Base-by-base conservation (phyloP, 1,140 invertebrate species). In the Bicyclus anynana region DNA sequence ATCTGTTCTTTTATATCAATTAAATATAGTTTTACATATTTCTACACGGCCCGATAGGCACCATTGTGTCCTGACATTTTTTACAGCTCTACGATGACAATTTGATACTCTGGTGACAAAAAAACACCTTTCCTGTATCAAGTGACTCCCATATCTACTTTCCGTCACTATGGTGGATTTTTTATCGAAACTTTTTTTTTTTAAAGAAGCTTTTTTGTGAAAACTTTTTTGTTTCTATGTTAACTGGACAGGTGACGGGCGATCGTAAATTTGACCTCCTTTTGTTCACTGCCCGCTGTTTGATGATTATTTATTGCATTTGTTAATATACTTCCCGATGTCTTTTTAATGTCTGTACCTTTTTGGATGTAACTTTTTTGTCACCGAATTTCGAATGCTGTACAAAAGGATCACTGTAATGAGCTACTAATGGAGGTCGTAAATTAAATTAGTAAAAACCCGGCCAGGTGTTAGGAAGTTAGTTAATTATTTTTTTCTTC, bases 271-370 rank as follows among this genome's bases (percentile, higher is more conserved):
- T 59, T 16, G 37, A 58, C 53, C 33, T 58, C 48, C 46, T 55
- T 59, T 38, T 33, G 57, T 49, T 44, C 54, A 33, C 40, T 14
- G 37, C 23, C 46, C 37, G 17, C 44, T 42, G 38, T 37, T n/a
- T 77, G 78, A 82, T 74, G 64, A 77, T 67, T 54, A 65, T 59
- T 74, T 78, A 80, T 80, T n/a, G 74, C 70, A 78, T 80, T 80
- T 72, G 74, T 80, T 82, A 80, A 77, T 84, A 69, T 59, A 71
- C 59, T 58, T 59, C 53, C 55, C 62, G 29, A 74, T 75, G 69
- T 56, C 56, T 77, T 84, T 79, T 80, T 82, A 77, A 80, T 80
- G 68, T 57, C 59, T 56, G 52, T 51, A 17, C 13, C 13, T 57
- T 66, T 73, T 71, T 59, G 51, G 48, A 23, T 51, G 33, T 23